Evolutionary conservation across 2,797 vertebrate species (phyloP).

Genomic region (Tympanoctomys barrerae): DNA sequence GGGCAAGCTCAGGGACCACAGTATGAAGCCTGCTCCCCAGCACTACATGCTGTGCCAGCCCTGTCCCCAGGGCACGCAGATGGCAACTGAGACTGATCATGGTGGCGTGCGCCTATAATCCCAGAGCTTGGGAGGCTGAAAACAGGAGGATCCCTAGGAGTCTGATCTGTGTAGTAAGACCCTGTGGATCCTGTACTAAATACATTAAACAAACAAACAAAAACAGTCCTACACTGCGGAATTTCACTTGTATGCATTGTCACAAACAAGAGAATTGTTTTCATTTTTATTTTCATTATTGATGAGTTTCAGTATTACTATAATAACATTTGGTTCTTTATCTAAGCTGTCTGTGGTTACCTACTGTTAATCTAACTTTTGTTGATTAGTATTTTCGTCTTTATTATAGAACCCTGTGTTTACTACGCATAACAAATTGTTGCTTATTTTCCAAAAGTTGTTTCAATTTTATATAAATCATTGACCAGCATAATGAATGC

Average conservation of each 20-base stretch:
- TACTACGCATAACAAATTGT: background rate
- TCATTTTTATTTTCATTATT: background rate
- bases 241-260: background rate
- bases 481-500: background rate
- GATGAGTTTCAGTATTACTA: background rate
- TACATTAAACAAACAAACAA: too few relatives aligned
- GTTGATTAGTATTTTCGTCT: background rate
- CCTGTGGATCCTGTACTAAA: too few relatives aligned
- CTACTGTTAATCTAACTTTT: background rate
- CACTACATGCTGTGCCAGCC: too few relatives aligned
- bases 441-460: background rate
- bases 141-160: too few relatives aligned
- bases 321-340: background rate
- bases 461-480: slow-evolving; percentile 7
- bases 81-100: too few relatives aligned
- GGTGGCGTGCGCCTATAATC: too few relatives aligned
- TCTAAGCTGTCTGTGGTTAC: background rate
- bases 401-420: background rate
- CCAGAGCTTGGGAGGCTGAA: too few relatives aligned
- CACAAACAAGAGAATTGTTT: background rate
- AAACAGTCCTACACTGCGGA: background rate
- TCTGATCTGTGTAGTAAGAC: too few relatives aligned
- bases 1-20: too few relatives aligned
- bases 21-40: too few relatives aligned
- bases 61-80: too few relatives aligned